Conservation (phyloP, 2,888 invertebrate species). For the Dicyrtoma fusca region DNA sequence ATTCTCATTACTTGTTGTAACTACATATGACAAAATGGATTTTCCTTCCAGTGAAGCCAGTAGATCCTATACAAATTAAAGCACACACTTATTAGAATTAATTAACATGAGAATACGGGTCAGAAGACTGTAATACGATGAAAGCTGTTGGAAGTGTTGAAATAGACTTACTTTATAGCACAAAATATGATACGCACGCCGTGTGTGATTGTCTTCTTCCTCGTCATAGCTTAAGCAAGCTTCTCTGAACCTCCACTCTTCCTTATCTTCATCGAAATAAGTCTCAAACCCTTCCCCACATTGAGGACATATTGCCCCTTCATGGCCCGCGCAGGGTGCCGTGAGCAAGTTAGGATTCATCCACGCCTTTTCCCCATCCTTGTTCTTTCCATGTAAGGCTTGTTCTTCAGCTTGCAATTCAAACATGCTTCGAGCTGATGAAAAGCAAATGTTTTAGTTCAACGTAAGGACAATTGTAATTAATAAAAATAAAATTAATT, state of each 20-base stretch:
- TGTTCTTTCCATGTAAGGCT: no score
- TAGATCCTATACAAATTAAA: no score
- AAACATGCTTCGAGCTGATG: neutral
- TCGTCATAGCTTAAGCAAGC: constrained; percentile 66
- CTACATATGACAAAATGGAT: no score
- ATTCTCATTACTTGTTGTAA: no score
- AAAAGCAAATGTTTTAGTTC: neutral
- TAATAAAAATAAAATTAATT: neutral
- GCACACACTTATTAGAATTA: no score
- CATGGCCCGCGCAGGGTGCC: constrained; percentile 64
- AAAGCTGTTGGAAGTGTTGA: no score
- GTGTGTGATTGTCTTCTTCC: constrained; percentile 62
- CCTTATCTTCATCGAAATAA: constrained; percentile 95
- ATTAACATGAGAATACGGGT: no score
- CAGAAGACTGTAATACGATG: no score
- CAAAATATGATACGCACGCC: no score
- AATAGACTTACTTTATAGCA: no score
- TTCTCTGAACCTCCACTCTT: constrained; percentile 92
- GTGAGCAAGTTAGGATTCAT: constrained; percentile 61
- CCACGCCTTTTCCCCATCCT: neutral
- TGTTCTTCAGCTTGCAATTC: neutral
- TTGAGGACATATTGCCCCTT: constrained; percentile 75
- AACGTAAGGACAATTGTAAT: neutral
- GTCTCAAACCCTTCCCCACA: constrained; percentile 93
- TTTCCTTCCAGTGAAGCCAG: no score